Base-by-base conservation (phyloP, 2,113 vertebrate genomes). In the Planiliza haematocheilus region DNA sequence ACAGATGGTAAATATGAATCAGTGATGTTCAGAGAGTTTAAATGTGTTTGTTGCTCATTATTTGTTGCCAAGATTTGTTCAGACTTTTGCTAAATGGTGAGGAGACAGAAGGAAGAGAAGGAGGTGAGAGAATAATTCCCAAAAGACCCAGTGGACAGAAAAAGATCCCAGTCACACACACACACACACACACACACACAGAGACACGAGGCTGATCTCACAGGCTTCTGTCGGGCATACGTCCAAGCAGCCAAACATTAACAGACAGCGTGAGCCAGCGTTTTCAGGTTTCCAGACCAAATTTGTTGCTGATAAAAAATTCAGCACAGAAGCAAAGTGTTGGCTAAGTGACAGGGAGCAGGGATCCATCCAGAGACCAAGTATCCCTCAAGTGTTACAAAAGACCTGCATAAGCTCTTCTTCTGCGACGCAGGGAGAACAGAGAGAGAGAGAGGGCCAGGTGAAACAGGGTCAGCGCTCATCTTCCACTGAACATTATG, bases 391-490 rank as follows among this genome's bases (percentile, higher is more conserved):
- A 86, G 82, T 83, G 80, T 78, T 85, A 81, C 80, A 86, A 84
- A 89, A 88, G 84, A 88, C 79, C 84, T 30, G 77, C 21, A 43
- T 79, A 82, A 91, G 89, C 85, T 74, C 65, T 82, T 90, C 74
- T 72, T 2, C 24, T 30, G 73, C 64, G 74, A 49, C 45, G 17
- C 50, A 58, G 66, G 20, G 57, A 34, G 61, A n/a, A n/a, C n/a
- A n/a, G n/a, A n/a, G n/a, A n/a, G n/a, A 50, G 41, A 60, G 77
- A 67, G 74, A 77, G 67, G 81, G 83, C 83, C 85, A 89, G 86
- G 86, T 90, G 81, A 89, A 86, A 73, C 8, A 53, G 69, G 85
- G 86, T 88, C 83, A 85, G 60, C 2, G 12, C 71, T 83, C 84
- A 72, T 73, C 79, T 81, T 73, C 77, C 21, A 42, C 74, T 74